Base-by-base conservation (phyloP, 2,888 invertebrate genomes). In the Tromatobia lineatoria region DNA sequence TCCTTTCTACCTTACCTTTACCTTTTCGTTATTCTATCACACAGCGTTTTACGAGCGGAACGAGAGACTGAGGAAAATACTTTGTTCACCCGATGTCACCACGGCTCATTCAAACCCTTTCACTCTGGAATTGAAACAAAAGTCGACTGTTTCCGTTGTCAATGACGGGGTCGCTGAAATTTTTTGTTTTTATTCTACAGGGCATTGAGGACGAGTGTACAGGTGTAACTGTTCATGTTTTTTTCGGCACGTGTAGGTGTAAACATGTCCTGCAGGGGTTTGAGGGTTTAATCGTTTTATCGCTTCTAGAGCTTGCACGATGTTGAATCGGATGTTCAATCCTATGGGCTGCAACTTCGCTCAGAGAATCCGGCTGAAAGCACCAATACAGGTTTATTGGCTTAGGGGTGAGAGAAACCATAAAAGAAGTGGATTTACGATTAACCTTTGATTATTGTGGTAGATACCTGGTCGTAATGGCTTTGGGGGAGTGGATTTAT, bases 251-350 rank as follows among this genome's bases (percentile, higher is more conserved):
- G 38, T 20, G 38, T 20, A 29, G n/a, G 15, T 69, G 29, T 50
- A 25, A n/a, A 20, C 18, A 38, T 38, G 18, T 54, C 34, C 38
- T 18, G 1, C 18, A n/a, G 23, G 20, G 29, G 38, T 3, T 54
- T 20, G 23, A 57, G 54, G 42, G 38, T 57, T 71, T 47, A 71
- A 81, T 71, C 57, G 76, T 71, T 66, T 81, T 71, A 77, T 71
- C n/a, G n/a, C 20, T 54, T 61, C 45, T 15, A 57, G 66, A 59
- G 13, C 75, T 69, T 18, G 57, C 25, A 57, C 64, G 23, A 71
- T 34, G 57, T 64, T 76, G 47, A 71, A 71, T 54, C 29, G 18
- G 57, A 50, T 38, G 29, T 71, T 76, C 71, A 81, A 66, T 76
- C 45, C 54, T n/a, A 66, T 29, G 57, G 71, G 20, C 47, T 76